Evolutionary conservation across 2,888 invertebrate genomes (phyloP), one percentile per base, ranked within the genome.

Genomic region (Pharmacophagus antenor): DNA sequence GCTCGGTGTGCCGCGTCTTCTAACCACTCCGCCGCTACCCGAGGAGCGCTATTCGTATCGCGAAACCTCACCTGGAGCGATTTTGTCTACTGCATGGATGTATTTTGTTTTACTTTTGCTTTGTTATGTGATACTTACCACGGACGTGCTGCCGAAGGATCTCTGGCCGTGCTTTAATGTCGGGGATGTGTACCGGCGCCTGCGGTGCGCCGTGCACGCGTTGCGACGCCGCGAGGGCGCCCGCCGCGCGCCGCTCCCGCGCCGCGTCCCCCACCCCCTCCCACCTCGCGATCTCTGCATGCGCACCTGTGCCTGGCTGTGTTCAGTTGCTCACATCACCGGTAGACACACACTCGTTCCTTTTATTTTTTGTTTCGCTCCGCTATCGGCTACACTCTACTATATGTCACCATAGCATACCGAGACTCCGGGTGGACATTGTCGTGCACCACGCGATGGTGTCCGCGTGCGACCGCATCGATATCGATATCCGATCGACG

Each of bases 271-370:
- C 79, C n/a, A n/a, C n/a, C 76, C 84, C 84, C 82, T 71, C 81
- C 82, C 84, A 80, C 85, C 87, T 83, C 88, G 85, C 88, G 84
- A 83, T 80, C 86, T 82, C 86, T 85, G 87, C 84, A 84, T 82
- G 82, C 85, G 85, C 87, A 88, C 87, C 85, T 84, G 84, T 87
- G 90, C 89, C 90, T 90, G 88, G 90, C 90, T 90, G 89, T 90
- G 87, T 89, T 90, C 84, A 84, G 88, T 90, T 89, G 90, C 90
- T 88, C 88, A 90, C 88, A 85, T 88, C 89, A 89, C 88, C 81
- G 82, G 85, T 88, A 89, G 88, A 86, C 84, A 88, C 87, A 88
- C 88, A 85, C 82, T 78, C 72, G 78, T 83, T 84, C 82, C 72
- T 85, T 86, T 87, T 86, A 74, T 77, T 80, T 81, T 27, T 84